Conservation (phyloP, 2,888 invertebrate genomes). For the Chrysolina oricalcia region DNA sequence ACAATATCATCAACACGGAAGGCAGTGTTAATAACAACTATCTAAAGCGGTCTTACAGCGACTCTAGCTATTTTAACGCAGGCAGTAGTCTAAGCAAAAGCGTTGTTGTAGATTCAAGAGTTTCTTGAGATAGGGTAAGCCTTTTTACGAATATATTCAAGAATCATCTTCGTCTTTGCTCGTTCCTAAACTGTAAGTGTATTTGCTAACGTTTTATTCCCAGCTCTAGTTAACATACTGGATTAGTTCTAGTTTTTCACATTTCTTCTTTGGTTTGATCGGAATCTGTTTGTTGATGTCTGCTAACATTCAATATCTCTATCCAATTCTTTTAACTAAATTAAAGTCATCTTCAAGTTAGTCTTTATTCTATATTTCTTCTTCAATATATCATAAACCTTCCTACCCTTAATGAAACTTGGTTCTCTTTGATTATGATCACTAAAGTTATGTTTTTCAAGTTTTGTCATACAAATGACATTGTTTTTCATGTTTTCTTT, state of each 20-base stretch:
- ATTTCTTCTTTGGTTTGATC: background rate
- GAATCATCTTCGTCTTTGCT: background rate
- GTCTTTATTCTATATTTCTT: too few relatives aligned
- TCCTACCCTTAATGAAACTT: too few relatives aligned
- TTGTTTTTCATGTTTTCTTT: too few relatives aligned
- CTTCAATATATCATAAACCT: too few relatives aligned
- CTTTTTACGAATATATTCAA: slow-evolving; percentile 10
- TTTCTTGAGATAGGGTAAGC: slow-evolving; percentile 59
- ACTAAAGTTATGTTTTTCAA: too few relatives aligned
- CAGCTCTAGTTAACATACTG: slow-evolving; percentile 3
- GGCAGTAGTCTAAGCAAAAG: slow-evolving; percentile 66
- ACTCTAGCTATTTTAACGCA: slow-evolving; percentile 71
- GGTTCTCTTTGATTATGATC: too few relatives aligned
- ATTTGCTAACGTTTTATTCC: background rate
- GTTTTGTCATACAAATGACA: too few relatives aligned
- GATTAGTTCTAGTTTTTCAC: background rate
- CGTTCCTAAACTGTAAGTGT: background rate
- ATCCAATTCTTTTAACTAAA: background rate
- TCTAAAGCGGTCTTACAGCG: slow-evolving; percentile 71
- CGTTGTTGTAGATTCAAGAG: slow-evolving; percentile 54
- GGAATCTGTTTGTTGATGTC: background rate
- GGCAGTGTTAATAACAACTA: slow-evolving; percentile 69
- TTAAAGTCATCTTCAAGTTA: too few relatives aligned
- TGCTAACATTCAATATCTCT: background rate
- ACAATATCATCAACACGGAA: slow-evolving; percentile 64